Base-by-base conservation (phyloP, 1,140 invertebrate species). In the Tetramorium alpestre region DNA sequence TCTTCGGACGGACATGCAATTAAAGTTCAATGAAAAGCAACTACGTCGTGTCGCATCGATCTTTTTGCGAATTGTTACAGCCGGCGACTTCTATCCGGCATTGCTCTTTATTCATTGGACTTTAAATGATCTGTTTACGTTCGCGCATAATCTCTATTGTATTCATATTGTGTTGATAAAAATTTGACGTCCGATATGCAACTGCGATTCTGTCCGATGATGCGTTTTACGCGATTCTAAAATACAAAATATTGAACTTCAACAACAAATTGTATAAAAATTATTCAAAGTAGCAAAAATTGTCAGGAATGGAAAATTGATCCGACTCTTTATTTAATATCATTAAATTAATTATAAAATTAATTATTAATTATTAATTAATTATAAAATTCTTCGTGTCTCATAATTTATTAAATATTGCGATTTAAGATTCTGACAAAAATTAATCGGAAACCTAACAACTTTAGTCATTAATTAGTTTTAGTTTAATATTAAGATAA, bases 121-220 rank as follows among this genome's bases (percentile, higher is more conserved):
- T 89, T 89, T 58, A 72, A 89, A 87, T 89, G 64, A 54, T 47
- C 75, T 49, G 62, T 41, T 85, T 58, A 49, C 44, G 54, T 10
- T 13, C 49, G 49, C 41, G 22, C 7, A 49, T 67, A 69, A 69
- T 87, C 18, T 44, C 69, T 51, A 89, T 89, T 89, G 87, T 89
- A 89, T 89, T 89, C 70, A 87, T 89, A 90, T 77, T 33, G 18
- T 6, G 18, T 6, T 28, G 3, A 54, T 22, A 22, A 51, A 33
- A 78, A 69, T 81, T 89, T 89, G 60, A 58, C n/a, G 38, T 25
- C 25, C 7, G 11, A 64, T 28, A 28, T 41, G n/a, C 62, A 65
- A n/a, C 28, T 22, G 44, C 18, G 3, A 51, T 80, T 80, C 22
- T n/a, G 38, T 16, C 10, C 13, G 8, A 41, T 25, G 13, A 51